Base-by-base conservation (phyloP, 1,140 invertebrate species). In the Nasonia longicornis region DNA sequence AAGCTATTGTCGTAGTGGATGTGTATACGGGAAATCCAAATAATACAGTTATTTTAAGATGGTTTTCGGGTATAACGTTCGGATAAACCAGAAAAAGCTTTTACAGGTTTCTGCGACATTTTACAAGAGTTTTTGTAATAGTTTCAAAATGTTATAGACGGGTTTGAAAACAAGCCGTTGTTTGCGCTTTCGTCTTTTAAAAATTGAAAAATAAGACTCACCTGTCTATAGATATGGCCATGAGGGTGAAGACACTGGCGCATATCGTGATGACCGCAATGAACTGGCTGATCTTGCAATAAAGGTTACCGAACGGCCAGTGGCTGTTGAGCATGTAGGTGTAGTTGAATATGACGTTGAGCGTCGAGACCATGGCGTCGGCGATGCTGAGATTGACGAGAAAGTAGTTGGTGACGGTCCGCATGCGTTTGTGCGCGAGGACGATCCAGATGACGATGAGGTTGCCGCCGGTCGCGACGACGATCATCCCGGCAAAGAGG, bases 201-300 rank as follows among this genome's bases (percentile, higher is more conserved):
- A 42, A 42, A 42, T 42, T 42, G 38, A 64, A 66, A 67, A 29
- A 11, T 10, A 4, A 29, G 16, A 90, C 94, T 94, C 90, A 99
- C 98, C 98, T 95, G 91, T 99, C 98, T 80, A 98, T 95, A 77
- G 97, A 97, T 84, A 99, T 98, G 78, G 97, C 97, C 95, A 98
- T 97, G 64, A 99, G 93, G 0, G 98, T 99, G 90, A 98, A 98
- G 38, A 99, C 97, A 63, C 96, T 97, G 1, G 96, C 97, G 78
- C 95, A 95, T 83, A 99, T 96, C 69, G 97, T 97, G 45, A 98
- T 93, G 2, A 97, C 95, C 0, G 97, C 95, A 63, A 98, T 95
- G 91, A 98, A 99, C 90, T 97, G 96, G 82, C 94, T 95, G 85
- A 99, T 95, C 91, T 98, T 98, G 93, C 98, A 99, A 90, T 98